Percentiles rank a stretch among this genome's conserved stretches.
These are phyloP conservation scores for Orientallactaga bullata DNA, from an alignment of 2,113 vertebrate genomes.

Conservation along the genomic window DNA sequence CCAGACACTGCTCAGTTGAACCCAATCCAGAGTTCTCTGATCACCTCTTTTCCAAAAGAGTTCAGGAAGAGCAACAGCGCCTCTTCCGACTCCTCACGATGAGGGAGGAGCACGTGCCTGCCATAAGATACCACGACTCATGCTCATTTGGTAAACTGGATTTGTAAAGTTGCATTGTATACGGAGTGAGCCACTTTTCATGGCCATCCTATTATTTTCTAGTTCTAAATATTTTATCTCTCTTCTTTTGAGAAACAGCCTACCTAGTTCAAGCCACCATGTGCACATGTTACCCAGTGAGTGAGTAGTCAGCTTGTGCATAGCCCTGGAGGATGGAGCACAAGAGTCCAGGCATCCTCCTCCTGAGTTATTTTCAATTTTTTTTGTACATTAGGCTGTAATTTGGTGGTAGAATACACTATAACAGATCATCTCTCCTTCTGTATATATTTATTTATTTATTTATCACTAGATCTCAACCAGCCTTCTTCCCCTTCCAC, in stretches of 20 bases:
- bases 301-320: background rate
- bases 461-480: slow-evolving; percentile 88
- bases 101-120: background rate
- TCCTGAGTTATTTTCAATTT: slow-evolving; percentile 79
- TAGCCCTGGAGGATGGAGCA: background rate
- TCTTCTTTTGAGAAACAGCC: too few species aligned
- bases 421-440: slow-evolving; percentile 86
- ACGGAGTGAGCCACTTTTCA: slow-evolving; percentile 55
- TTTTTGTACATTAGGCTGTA: slow-evolving; percentile 80
- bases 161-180: slow-evolving; percentile 51
- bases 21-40: slow-evolving; percentile 50
- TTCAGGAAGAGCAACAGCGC: too few species aligned
- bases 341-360: slow-evolving; percentile 55
- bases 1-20: slow-evolving; percentile 57
- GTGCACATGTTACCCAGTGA: background rate
- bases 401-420: slow-evolving; percentile 87
- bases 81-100: background rate
- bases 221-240: background rate
- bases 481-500: slow-evolving; percentile 84
- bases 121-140: slow-evolving; percentile 24
- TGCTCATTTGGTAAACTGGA: slow-evolving; percentile 75
- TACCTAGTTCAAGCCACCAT: background rate
- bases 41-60: slow-evolving; percentile 60
- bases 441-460: slow-evolving; percentile 92
- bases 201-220: slow-evolving; percentile 39